Conservation (phyloP, 2,797 vertebrate genomes). For the Pseudochromis fuscus region DNA sequence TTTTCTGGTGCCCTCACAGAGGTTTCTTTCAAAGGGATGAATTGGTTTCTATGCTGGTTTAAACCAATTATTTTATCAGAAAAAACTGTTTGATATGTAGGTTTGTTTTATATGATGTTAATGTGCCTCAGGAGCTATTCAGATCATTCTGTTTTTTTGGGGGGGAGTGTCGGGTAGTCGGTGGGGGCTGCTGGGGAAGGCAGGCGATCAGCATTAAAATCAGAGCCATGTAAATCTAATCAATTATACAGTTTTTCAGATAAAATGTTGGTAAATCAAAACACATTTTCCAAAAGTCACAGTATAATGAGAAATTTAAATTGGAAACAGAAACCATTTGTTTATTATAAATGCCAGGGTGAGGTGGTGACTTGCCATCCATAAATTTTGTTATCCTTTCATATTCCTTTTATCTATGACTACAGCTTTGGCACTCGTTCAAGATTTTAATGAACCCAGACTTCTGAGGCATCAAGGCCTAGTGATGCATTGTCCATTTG, state of each 20-base stretch:
- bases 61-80: slow-evolving; percentile 83
- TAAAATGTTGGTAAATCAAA: slow-evolving; percentile 88
- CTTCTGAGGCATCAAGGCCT: slow-evolving; percentile 87
- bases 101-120: slow-evolving; percentile 81
- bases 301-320: slow-evolving; percentile 89
- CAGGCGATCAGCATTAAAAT: slow-evolving; percentile 83
- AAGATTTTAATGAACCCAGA: slow-evolving; percentile 89
- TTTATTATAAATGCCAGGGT: slow-evolving; percentile 88
- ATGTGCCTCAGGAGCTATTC: slow-evolving; percentile 82
- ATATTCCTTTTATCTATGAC: slow-evolving; percentile 86
- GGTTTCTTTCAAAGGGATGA: slow-evolving; percentile 80
- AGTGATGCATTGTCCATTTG: slow-evolving; percentile 87
- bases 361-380: slow-evolving; percentile 87
- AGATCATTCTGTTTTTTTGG: slow-evolving; percentile 71
- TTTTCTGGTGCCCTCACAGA: slow-evolving; percentile 74
- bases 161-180: slow-evolving; percentile 53
- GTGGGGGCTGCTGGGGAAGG: slow-evolving; percentile 62
- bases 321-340: slow-evolving; percentile 86
- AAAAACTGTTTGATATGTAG: slow-evolving; percentile 79
- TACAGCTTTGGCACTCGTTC: slow-evolving; percentile 87
- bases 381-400: slow-evolving; percentile 88
- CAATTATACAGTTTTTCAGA: slow-evolving; percentile 86
- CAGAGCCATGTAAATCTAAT: slow-evolving; percentile 87
- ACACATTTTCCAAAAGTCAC: slow-evolving; percentile 88
- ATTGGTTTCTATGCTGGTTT: slow-evolving; percentile 81